Conservation (phyloP, 2,797 vertebrate species). For the Taeniopygia guttata region DNA sequence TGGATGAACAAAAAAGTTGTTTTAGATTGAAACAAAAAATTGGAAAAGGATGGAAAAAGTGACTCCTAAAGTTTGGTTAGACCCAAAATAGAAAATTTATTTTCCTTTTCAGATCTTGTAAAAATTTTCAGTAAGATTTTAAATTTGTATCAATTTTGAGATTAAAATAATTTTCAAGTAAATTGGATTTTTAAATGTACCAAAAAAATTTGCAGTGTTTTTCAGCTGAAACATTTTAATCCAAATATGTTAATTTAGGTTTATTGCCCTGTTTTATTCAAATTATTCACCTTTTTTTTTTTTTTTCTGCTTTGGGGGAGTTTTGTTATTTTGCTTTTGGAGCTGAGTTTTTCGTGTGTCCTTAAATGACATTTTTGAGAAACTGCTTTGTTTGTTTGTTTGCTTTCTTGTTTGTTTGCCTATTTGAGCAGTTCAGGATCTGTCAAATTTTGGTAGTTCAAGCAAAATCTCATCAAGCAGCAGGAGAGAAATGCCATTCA, state of each 20-base stretch:
- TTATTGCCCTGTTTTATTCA: background rate
- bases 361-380: background rate
- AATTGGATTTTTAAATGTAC: background rate
- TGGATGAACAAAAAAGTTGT: background rate
- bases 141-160: background rate
- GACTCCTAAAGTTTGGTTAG: background rate
- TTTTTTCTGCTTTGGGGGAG: background rate
- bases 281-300: background rate
- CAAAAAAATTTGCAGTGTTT: background rate
- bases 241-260: background rate
- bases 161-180: background rate
- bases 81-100: background rate
- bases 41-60: background rate
- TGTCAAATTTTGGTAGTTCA: background rate
- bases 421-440: background rate
- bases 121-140: background rate
- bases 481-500: background rate
- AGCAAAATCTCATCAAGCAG: background rate
- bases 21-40: background rate
- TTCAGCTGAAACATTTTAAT: background rate
- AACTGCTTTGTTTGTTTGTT: background rate
- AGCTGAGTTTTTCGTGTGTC: fast-evolving
- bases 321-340: background rate
- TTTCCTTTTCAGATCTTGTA: background rate
- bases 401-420: background rate